A percentile compares a stretch with the other conserved stretches of the same genome.
phyloP scores from a whole-genome alignment of 2,888 invertebrate genomes.

The Ephialtes manifestator region DNA sequence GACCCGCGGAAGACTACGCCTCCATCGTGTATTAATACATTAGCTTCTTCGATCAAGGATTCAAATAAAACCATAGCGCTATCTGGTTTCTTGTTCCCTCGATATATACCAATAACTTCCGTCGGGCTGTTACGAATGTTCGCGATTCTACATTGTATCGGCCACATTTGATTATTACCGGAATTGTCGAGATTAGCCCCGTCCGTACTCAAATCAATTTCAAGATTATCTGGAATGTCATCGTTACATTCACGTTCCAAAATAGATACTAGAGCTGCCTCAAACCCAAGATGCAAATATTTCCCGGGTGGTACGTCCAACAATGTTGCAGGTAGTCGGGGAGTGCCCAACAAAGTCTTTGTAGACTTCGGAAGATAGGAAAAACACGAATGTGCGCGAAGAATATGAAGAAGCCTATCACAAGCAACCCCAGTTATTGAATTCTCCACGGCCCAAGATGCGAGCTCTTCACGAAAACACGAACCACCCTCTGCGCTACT shows the following conservation, averaged over 20 bases:
- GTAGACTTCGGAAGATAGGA: slow-evolving; percentile 5
- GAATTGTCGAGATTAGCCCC: slow-evolving; percentile 7
- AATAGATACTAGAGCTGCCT: neutral
- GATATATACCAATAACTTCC: slow-evolving; percentile 61
- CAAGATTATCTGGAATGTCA: neutral
- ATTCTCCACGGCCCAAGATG: slow-evolving; percentile 16
- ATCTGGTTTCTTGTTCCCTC: slow-evolving; percentile 47
- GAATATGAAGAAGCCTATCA: slow-evolving; percentile 12
- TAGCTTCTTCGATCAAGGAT: slow-evolving; percentile 12
- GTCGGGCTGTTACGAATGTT: slow-evolving; percentile 50
- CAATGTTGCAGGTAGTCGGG: neutral
- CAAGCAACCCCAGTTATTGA: slow-evolving; percentile 20
- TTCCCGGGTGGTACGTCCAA: slow-evolving; percentile 10
- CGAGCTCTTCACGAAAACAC: neutral
- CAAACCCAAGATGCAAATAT: slow-evolving; percentile 16
- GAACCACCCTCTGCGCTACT: neutral
- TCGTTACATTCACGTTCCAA: neutral
- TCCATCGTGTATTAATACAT: slow-evolving; percentile 24
- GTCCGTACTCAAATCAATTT: slow-evolving; percentile 9
- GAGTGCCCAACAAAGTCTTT: slow-evolving; percentile 7
- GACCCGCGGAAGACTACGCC: slow-evolving; percentile 51
- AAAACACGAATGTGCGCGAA: slow-evolving; percentile 17
- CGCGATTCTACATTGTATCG: slow-evolving; percentile 44
- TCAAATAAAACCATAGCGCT: slow-evolving; percentile 17
- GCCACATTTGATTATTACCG: too few species aligned